A percentile compares a stretch with the other conserved stretches of the same genome.
Conservation (phyloP, 2,113 vertebrate species). For the Rhizomys pruinosus region DNA sequence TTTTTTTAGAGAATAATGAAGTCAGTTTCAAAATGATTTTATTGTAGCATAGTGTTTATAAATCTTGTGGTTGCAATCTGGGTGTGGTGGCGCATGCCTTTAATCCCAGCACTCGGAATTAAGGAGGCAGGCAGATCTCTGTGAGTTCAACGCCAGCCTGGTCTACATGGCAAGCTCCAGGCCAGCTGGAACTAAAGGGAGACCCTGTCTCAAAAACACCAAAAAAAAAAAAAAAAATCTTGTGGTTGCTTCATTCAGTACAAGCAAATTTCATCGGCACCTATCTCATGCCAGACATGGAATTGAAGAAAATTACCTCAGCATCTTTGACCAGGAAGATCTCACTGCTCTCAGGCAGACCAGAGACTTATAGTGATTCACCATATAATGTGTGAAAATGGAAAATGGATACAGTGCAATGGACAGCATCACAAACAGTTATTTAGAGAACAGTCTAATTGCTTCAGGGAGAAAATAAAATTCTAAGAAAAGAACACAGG, state of each 20-base stretch:
- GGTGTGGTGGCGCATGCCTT: too few species aligned
- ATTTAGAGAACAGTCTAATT: neutral
- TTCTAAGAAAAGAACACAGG: neutral
- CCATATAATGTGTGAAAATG: neutral
- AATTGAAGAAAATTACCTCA: neutral
- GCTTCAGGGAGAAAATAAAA: neutral
- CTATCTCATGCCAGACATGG: neutral
- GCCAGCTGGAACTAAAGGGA: too few species aligned
- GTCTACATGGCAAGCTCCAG: too few species aligned
- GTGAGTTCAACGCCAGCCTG: too few species aligned
- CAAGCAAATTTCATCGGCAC: neutral
- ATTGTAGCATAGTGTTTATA: neutral
- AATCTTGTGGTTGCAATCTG: too few species aligned
- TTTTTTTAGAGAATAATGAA: conserved; percentile 7
- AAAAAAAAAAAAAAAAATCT: too few species aligned
- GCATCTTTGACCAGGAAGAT: neutral
- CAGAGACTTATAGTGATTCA: neutral
- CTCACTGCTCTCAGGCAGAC: neutral
- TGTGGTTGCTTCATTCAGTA: neutral
- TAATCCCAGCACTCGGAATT: too few species aligned
- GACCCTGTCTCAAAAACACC: too few species aligned
- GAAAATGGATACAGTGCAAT: neutral
- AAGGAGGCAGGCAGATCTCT: too few species aligned
- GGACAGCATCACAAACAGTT: neutral
- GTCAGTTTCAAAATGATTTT: neutral